Evolutionary conservation across 2,113 vertebrate species (phyloP), one percentile per base, ranked within the genome.

Genomic region (Thomomys bottae): DNA sequence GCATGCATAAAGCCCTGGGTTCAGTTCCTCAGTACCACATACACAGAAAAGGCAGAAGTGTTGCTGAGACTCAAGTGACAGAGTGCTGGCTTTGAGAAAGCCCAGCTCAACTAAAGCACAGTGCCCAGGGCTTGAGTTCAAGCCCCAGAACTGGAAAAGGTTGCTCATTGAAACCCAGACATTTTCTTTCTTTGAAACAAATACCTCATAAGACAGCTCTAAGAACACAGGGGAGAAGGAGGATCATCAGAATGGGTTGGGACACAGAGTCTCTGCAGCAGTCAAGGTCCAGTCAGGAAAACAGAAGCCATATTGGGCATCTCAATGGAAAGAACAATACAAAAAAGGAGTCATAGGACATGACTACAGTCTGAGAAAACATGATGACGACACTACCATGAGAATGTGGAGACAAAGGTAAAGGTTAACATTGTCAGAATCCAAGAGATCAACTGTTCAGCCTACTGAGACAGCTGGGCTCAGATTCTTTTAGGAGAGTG

Each of bases 301-400:
- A 61, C 36, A 73, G 59, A 73, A 77, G 45, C 18, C 49, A 32
- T 1, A n/a, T 1, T 30, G 42, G 57, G 34, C 45, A 24, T 91
- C 61, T 77, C 59, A 86, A 49, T 26, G 77, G 73, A 81, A 42
- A 76, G 26, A 82, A 34, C 26, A 54, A 24, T 26, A 30, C 0
- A 70, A 23, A 63, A 66, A 84, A 32, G 6, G 38, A 10, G 20
- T 54, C 54, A 66, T 77, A 34, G 6, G 38, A 10, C 18, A 42
- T 63, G 2, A 3, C 8, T 12, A 3, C 4, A 63, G 21, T 34
- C 10, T 23, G 21, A 26, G 79, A 54, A 36, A 71, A 4, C 8
- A 10, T 9, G 5, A 6, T 1, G 15, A 38, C 5, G 15, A 2
- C 21, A 10, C 7, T 2, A 1, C 45, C 11, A 5, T 40, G 28